Percentiles rank a stretch among this genome's conserved stretches.
phyloP scores from a whole-genome alignment of 2,797 vertebrate species.

The Acridotheres tristis region DNA sequence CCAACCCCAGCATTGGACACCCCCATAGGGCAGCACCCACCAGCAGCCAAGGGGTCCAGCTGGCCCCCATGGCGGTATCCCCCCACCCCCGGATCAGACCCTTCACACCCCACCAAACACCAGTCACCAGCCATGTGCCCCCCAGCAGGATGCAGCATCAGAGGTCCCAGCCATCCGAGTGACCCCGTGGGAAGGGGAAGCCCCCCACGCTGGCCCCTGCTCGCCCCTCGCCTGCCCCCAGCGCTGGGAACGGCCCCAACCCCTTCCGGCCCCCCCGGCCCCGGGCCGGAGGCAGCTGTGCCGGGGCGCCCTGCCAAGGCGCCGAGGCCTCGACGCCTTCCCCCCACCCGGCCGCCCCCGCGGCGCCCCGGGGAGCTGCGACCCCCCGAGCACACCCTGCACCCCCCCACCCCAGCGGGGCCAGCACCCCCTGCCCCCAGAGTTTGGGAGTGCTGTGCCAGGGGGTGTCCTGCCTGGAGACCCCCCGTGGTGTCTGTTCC shows the following conservation, averaged over 20 bases:
- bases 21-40: background rate
- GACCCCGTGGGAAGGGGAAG: background rate
- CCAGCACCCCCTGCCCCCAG: background rate
- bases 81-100: background rate
- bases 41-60: rapidly evolving
- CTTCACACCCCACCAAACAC: background rate
- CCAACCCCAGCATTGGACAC: background rate
- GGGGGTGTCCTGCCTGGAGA: background rate
- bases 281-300: conserved; percentile 31
- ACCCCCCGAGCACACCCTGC: background rate
- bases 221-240: background rate
- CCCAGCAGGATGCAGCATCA: background rate
- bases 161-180: background rate
- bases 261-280: conserved; percentile 20
- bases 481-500: background rate
- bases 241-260: background rate
- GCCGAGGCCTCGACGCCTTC: background rate
- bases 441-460: background rate
- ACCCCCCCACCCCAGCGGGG: background rate
- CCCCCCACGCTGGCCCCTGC: background rate
- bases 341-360: background rate
- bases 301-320: conserved; percentile 28
- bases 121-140: background rate
- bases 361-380: background rate
- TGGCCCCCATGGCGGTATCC: background rate